Evolutionary conservation across 2,888 invertebrate genomes (phyloP).

Genomic region (Ophioninae sp.): DNA sequence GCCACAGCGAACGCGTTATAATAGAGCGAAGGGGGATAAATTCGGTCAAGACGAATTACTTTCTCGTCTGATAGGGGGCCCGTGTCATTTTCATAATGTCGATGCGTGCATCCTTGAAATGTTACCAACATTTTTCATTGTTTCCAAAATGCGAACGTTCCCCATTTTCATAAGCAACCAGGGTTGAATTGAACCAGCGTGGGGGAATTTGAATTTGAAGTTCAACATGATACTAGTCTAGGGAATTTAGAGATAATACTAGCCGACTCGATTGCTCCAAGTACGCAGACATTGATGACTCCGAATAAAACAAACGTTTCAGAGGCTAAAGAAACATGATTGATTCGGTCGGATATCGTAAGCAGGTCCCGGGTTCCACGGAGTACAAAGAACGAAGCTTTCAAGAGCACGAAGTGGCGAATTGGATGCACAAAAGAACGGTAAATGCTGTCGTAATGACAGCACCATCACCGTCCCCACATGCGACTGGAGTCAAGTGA

Average conservation of each 20-base stretch:
- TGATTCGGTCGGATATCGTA: background rate
- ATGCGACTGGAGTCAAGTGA: constrained; percentile 14
- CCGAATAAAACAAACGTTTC: no score
- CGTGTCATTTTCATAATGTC: background rate
- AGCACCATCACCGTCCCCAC: background rate
- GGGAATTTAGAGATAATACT: no score
- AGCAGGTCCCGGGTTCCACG: no score
- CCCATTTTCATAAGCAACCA: no score
- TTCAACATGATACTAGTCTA: no score
- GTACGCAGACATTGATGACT: no score
- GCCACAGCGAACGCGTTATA: constrained; percentile 32
- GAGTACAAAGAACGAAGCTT: background rate
- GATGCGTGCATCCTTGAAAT: no score
- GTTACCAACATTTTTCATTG: no score
- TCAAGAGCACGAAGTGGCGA: background rate
- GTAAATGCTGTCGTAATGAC: background rate
- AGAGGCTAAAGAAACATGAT: background rate
- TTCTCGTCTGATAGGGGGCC: background rate
- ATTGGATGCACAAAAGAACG: background rate
- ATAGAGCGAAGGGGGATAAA: constrained; percentile 18
- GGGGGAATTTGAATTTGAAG: no score
- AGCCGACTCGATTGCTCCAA: no score
- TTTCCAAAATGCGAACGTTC: no score
- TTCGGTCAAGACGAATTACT: constrained; percentile 47
- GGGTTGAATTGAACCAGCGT: no score